A percentile compares a stretch with the other conserved stretches of the same genome.
These are phyloP conservation scores for Berghia stephanieae DNA, from an alignment of 1,140 invertebrate genomes.

Conservation along the genomic window DNA sequence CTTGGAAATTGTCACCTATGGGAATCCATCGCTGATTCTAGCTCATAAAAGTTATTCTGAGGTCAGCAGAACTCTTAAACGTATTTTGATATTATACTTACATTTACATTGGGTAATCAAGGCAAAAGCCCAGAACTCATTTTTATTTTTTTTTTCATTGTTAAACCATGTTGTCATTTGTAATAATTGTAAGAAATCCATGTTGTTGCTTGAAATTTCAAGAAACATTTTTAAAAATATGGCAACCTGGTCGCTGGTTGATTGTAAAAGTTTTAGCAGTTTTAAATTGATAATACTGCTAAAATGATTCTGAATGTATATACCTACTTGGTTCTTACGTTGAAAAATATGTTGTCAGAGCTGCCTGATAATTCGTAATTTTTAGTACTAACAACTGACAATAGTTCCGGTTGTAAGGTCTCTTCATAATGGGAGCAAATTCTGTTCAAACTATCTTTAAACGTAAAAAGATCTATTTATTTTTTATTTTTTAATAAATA, in stretches of 20 bases:
- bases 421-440: neutral
- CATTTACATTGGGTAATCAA: neutral
- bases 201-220: too few species aligned
- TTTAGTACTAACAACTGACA: neutral
- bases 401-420: neutral
- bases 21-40: too few species aligned
- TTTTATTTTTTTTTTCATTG: neutral
- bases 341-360: too few species aligned
- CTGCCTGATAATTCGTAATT: neutral
- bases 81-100: neutral
- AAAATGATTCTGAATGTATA: too few species aligned
- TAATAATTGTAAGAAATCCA: too few species aligned
- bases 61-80: neutral
- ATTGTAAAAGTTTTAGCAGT: too few species aligned
- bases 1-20: too few species aligned
- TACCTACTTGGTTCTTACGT: too few species aligned
- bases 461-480: neutral
- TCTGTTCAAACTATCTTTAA: neutral
- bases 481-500: neutral
- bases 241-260: too few species aligned
- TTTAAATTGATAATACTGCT: too few species aligned
- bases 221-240: too few species aligned
- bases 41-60: neutral
- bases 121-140: neutral
- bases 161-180: too few species aligned